These are phyloP conservation scores for Gnatocerus cornutus DNA, from an alignment of 2,888 invertebrate species.

Conservation along the genomic window DNA sequence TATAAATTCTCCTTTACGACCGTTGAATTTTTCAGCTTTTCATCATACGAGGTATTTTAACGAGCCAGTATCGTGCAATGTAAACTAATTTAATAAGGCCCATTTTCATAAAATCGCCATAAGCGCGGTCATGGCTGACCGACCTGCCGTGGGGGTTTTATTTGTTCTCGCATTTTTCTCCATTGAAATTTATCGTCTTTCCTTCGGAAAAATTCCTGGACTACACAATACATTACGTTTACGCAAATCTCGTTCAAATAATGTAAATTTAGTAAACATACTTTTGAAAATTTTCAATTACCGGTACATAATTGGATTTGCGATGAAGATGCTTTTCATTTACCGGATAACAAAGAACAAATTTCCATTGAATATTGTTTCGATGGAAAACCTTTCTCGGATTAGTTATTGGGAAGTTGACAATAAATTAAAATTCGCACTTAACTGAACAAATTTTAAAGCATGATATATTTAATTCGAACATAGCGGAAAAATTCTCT, in stretches of 20 bases:
- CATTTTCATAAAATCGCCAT: constrained; percentile 42
- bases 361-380: neutral
- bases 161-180: neutral
- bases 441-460: constrained; percentile 3
- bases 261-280: constrained; percentile 24
- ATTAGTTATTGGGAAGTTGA: too few species aligned
- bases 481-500: constrained; percentile 2
- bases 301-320: constrained; percentile 26
- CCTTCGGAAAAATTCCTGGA: too few species aligned
- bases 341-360: neutral
- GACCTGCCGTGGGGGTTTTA: neutral
- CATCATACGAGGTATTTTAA: constrained; percentile 35
- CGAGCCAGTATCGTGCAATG: constrained; percentile 23
- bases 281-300: constrained; percentile 24
- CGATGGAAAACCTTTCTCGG: too few species aligned
- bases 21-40: constrained; percentile 40
- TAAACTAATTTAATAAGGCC: constrained; percentile 41
- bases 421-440: neutral
- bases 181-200: neutral
- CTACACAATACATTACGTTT: too few species aligned
- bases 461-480: neutral
- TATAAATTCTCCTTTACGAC: constrained; percentile 31
- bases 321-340: constrained; percentile 15
- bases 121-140: constrained; percentile 9
- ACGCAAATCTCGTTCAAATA: too few species aligned